phyloP scores from a whole-genome alignment of 2,888 invertebrate species.

The Lamproptera curius region DNA sequence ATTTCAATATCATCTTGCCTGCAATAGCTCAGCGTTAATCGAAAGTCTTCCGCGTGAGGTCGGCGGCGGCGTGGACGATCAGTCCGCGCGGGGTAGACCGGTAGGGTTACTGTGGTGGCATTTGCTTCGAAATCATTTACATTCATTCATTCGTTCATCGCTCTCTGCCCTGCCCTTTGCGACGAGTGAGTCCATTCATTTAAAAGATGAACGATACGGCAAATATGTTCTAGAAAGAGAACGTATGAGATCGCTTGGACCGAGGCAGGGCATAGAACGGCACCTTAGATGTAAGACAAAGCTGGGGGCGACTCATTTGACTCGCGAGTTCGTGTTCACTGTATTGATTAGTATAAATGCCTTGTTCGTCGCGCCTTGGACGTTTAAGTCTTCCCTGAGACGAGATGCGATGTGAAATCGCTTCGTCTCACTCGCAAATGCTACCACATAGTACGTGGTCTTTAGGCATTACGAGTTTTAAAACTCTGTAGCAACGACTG shows the following conservation, averaged over 20 bases:
- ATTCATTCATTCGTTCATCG: neutral
- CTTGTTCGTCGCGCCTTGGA: conserved; percentile 19
- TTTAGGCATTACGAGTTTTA: conserved; percentile 5
- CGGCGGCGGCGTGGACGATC: conserved; percentile 11
- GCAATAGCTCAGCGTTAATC: too few species aligned
- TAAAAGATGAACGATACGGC: too few species aligned
- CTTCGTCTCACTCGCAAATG: conserved; percentile 34
- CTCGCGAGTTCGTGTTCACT: conserved; percentile 21
- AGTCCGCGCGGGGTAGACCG: conserved; percentile 25
- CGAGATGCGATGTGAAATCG: conserved; percentile 21
- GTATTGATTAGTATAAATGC: conserved; percentile 17
- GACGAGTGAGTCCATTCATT: too few species aligned
- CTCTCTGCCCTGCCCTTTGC: neutral
- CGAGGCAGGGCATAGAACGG: neutral
- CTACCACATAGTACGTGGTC: conserved; percentile 57
- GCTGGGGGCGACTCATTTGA: conserved; percentile 12
- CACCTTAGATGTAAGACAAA: conserved; percentile 13
- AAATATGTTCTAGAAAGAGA: too few species aligned
- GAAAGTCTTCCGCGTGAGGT: conserved; percentile 17
- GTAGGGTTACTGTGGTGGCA: conserved; percentile 27
- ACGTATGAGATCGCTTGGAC: neutral
- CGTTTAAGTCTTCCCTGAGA: conserved; percentile 22
- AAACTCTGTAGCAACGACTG: conserved; percentile 47
- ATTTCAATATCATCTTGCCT: too few species aligned
- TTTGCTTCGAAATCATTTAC: conserved; percentile 11